A percentile compares a stretch with the other conserved stretches of the same genome.
These are phyloP conservation scores for Triplophysa bombifrons DNA, from an alignment of 2,797 vertebrate genomes.

Conservation along the genomic window DNA sequence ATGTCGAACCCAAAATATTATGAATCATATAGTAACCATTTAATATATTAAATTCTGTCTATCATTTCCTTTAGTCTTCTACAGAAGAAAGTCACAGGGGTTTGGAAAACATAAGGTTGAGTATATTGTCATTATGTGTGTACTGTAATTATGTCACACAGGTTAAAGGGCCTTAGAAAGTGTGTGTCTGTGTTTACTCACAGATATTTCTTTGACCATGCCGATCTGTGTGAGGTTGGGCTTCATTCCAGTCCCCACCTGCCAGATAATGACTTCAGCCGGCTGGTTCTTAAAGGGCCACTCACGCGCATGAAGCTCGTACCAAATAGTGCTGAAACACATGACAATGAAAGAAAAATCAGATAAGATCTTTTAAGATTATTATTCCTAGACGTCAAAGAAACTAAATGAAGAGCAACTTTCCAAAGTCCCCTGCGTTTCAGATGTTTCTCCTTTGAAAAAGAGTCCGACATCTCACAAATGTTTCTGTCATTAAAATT, in stretches of 20 bases:
- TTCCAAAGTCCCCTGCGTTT: no score
- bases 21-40: no score
- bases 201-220: slow-evolving; percentile 98
- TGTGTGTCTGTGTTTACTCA: slow-evolving; percentile 69
- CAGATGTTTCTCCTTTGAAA: no score
- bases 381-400: background rate
- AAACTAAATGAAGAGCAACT: background rate
- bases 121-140: background rate
- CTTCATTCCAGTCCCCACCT: slow-evolving; percentile 94
- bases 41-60: background rate
- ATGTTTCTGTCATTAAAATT: no score
- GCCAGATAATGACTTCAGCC: slow-evolving; percentile 98
- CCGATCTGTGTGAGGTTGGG: slow-evolving; percentile 96
- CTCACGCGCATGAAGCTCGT: slow-evolving; percentile 94
- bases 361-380: background rate
- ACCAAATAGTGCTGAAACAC: slow-evolving; percentile 93
- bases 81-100: background rate
- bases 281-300: slow-evolving; percentile 99
- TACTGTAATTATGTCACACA: background rate
- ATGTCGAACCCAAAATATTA: no score
- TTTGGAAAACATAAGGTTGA: background rate
- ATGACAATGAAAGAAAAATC: background rate
- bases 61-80: background rate
- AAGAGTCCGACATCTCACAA: no score
- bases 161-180: background rate